Evolutionary conservation across 2,113 vertebrate species (phyloP), one percentile per base, ranked within the genome.

Genomic region (Catagonus wagneri): DNA sequence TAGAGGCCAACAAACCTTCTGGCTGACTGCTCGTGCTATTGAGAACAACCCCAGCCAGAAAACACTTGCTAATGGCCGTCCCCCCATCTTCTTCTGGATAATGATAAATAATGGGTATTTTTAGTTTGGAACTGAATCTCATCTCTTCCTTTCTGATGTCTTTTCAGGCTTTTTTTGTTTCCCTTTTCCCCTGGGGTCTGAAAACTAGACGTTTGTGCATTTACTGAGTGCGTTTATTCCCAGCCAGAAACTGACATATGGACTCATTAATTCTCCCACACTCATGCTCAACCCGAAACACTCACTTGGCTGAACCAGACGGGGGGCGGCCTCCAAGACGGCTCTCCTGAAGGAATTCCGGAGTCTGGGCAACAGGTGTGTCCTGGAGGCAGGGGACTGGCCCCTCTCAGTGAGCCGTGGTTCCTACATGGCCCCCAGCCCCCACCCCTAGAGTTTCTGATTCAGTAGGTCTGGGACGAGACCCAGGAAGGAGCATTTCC

Each of bases 51-150:
- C 52, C 56, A 16, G 94, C 89, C 96, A 72, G 96, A 75, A 92
- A 85, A 66, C 1, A 17, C 95, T 56, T 6, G 52, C 87, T 92
- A 60, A 96, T 84, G 96, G 97, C 84, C 96, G 74, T 39, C 79
- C 93, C 96, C 91, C 78, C 58, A 8, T 44, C 91, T 89, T 89
- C 83, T 89, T 89, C 92, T 4, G n/a, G 92, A 91, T 96, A 96
- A 95, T 94, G 96, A 96, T 88, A 97, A 97, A 97, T 92, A 87
- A 83, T 83, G 96, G 89, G 92, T 92, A 95, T 89, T 97, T 97
- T 96, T 76, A 92, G 96, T 90, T 85, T 63, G 87, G 96, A 95
- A 92, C 90, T 80, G 95, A 78, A 97, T 93, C 89, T 72, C 78
- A 91, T 76, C 80, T 96, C 95, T 88, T 78, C 60, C 27, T 90